These are phyloP conservation scores for Dermatemys mawii DNA, from an alignment of 2,113 vertebrate species.

Conservation along the genomic window DNA sequence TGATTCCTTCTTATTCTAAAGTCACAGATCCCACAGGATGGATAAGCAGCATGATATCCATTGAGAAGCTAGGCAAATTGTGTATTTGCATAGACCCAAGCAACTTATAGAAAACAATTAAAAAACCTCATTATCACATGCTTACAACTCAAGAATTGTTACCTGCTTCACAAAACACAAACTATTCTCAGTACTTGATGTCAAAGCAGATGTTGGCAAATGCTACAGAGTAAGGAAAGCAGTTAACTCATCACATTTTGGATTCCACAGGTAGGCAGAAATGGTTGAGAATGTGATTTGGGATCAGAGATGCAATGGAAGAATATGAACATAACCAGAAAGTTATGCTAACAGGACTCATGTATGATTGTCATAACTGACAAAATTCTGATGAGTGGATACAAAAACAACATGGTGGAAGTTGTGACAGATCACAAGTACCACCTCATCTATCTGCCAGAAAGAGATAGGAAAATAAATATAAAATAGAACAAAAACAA, in stretches of 20 bases:
- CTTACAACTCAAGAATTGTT: not conserved
- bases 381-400: not conserved
- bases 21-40: not conserved
- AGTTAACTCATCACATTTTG: not conserved
- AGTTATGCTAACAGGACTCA: not conserved
- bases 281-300: not conserved
- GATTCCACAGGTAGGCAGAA: not conserved
- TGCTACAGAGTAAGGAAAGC: not conserved
- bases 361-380: not conserved
- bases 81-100: not conserved
- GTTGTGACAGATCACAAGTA: not conserved
- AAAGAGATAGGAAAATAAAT: not conserved
- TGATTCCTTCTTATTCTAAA: no score
- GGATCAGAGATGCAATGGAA: not conserved
- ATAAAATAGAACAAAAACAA: not conserved
- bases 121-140: not conserved
- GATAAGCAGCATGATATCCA: not conserved
- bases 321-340: not conserved
- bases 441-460: not conserved
- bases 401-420: not conserved
- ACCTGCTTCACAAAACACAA: not conserved
- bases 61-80: not conserved
- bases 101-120: not conserved
- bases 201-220: not conserved
- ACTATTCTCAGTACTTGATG: not conserved